Percentiles rank a stretch among this genome's conserved stretches.
Conservation (phyloP, 2,113 vertebrate species). For the Promerops cafer region DNA sequence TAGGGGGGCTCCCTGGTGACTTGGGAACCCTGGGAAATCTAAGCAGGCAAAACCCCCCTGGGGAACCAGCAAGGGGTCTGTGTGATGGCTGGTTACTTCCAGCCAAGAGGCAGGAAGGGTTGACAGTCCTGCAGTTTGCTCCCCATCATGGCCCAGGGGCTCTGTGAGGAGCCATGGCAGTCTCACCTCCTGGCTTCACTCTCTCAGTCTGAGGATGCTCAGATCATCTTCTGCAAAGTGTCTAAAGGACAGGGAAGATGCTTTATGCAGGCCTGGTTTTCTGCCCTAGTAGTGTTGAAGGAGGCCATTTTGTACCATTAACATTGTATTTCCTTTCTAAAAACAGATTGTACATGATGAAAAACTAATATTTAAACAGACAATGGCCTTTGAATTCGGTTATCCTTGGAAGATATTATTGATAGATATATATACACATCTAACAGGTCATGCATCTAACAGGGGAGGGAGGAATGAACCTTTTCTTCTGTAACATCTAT, state of each 20-base stretch:
- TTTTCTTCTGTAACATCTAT: slow-evolving; percentile 28
- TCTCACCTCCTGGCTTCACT: neutral
- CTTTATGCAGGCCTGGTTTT: neutral
- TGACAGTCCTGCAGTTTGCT: neutral
- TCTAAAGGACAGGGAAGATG: neutral
- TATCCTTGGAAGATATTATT: neutral
- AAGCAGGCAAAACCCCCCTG: neutral
- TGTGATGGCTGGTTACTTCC: neutral
- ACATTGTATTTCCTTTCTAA: neutral
- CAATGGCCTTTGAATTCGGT: neutral
- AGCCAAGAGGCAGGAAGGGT: neutral
- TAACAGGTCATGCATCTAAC: neutral
- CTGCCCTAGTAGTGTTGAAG: neutral
- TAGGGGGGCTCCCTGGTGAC: neutral
- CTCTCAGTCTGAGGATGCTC: neutral
- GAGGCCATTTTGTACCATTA: neutral
- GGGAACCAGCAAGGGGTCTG: accelerated
- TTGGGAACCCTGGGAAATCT: neutral
- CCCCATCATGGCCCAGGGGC: neutral
- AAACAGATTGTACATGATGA: neutral
- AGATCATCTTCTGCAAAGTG: neutral
- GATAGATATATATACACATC: neutral
- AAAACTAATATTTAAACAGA: neutral
- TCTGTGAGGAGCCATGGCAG: neutral
- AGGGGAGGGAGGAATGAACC: neutral